phyloP scores from a whole-genome alignment of 1,140 invertebrate genomes.

The Atta colombica region DNA sequence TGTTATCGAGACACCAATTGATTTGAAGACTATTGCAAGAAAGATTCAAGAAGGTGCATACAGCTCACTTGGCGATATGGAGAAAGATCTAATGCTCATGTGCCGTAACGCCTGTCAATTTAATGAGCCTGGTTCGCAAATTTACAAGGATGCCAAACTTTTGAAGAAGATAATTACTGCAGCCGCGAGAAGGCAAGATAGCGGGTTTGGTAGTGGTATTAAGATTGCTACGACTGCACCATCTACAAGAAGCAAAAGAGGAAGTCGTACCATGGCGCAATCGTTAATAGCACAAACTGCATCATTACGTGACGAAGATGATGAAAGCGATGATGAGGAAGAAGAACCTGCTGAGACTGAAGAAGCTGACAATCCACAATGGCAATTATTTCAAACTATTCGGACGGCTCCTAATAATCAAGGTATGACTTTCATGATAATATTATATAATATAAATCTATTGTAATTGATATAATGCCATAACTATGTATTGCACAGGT shows the following conservation, averaged over 20 bases:
- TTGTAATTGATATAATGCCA: not conserved
- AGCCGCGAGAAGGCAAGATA: constrained; percentile 86
- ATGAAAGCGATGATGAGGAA: constrained; percentile 89
- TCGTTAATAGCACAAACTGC: constrained; percentile 86
- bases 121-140: constrained; percentile 98
- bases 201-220: constrained; percentile 70
- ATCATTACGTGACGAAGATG: constrained; percentile 86
- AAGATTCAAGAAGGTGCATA: constrained; percentile 96
- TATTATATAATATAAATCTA: not conserved
- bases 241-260: constrained; percentile 87
- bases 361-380: constrained; percentile 91
- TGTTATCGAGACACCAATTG: constrained; percentile 98
- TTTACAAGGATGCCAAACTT: constrained; percentile 98
- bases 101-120: constrained; percentile 98
- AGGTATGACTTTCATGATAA: constrained; percentile 84
- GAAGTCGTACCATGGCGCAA: constrained; percentile 84
- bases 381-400: constrained; percentile 93
- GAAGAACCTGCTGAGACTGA: constrained; percentile 89
- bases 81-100: constrained; percentile 96
- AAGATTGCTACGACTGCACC: constrained; percentile 81
- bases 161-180: constrained; percentile 91
- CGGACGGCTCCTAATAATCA: constrained; percentile 90
- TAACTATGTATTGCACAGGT: constrained; percentile 83
- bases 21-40: constrained; percentile 96
- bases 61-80: constrained; percentile 92